A percentile compares a stretch with the other conserved stretches of the same genome.
Evolutionary conservation across 2,888 invertebrate genomes (phyloP).

Genomic region (Leptinotarsa haldemani): DNA sequence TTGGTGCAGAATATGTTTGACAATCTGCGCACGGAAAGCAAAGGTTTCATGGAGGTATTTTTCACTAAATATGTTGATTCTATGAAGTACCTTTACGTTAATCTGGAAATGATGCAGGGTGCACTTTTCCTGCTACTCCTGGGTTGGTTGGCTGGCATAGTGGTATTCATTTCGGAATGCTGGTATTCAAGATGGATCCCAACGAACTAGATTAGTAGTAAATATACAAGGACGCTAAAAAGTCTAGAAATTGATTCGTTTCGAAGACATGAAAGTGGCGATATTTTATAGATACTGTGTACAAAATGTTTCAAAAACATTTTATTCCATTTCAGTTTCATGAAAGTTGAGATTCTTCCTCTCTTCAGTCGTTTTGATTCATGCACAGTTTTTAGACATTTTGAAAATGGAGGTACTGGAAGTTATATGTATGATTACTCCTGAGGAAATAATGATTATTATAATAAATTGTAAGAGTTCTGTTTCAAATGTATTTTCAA

Average conservation of each 20-base stretch:
- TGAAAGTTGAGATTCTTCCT: too few relatives aligned
- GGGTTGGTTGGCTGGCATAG: not conserved
- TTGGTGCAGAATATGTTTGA: not conserved
- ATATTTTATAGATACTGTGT: too few relatives aligned
- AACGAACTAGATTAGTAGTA: not conserved
- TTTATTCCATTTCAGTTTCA: too few relatives aligned
- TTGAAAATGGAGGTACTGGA: too few relatives aligned
- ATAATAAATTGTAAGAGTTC: too few relatives aligned
- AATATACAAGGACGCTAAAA: not conserved
- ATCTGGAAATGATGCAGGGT: not conserved
- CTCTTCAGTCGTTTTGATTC: too few relatives aligned
- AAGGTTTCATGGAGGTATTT: not conserved
- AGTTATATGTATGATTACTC: too few relatives aligned
- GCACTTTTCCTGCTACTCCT: not conserved
- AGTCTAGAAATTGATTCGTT: not conserved
- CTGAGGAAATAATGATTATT: too few relatives aligned
- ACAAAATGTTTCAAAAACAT: too few relatives aligned
- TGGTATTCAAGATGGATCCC: not conserved
- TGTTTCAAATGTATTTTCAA: too few relatives aligned
- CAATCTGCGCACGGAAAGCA: not conserved
- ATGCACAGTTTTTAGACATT: too few relatives aligned
- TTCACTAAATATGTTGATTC: conserved; percentile 15
- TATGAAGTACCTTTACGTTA: not conserved
- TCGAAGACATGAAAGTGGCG: not conserved
- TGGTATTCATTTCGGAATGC: not conserved